Percentiles rank a stretch among this genome's conserved stretches.
Conservation (phyloP, 2,888 invertebrate species). For the Arge pagana region DNA sequence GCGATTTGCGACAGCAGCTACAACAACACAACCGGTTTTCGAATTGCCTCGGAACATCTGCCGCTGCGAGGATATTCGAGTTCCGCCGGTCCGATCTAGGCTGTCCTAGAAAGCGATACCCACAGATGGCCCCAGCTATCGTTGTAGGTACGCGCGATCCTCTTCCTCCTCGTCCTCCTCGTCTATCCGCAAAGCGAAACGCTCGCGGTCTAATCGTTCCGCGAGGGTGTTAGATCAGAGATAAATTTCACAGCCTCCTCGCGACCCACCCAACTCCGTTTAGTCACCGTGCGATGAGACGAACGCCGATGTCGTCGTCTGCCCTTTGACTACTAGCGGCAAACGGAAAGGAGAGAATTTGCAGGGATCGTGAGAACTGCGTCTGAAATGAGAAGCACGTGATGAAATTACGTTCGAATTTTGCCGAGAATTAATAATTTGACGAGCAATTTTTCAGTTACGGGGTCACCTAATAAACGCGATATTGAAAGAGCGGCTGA, state of each 20-base stretch:
- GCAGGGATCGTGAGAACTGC: no score
- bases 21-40: slow-evolving; percentile 59
- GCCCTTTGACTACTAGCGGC: no score
- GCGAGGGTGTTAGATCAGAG: slow-evolving; percentile 9
- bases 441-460: slow-evolving; percentile 9
- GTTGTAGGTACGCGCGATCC: slow-evolving; percentile 1
- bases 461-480: slow-evolving; percentile 20
- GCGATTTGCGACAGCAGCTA: slow-evolving; percentile 58
- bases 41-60: slow-evolving; percentile 54
- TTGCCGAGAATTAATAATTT: no score
- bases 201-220: slow-evolving; percentile 15
- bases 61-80: slow-evolving; percentile 42
- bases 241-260: slow-evolving; percentile 11
- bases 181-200: slow-evolving; percentile 4
- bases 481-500: slow-evolving; percentile 52
- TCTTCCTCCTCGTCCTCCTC: neutral
- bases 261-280: slow-evolving; percentile 1
- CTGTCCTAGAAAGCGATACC: neutral
- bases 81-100: slow-evolving; percentile 16
- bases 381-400: no score
- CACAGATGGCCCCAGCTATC: slow-evolving; percentile 14
- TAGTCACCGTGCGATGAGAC: neutral
- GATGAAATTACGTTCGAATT: no score
- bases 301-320: no score
- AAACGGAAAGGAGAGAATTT: no score